phyloP scores from a whole-genome alignment of 2,113 vertebrate genomes.

The Ciconia maguari region DNA sequence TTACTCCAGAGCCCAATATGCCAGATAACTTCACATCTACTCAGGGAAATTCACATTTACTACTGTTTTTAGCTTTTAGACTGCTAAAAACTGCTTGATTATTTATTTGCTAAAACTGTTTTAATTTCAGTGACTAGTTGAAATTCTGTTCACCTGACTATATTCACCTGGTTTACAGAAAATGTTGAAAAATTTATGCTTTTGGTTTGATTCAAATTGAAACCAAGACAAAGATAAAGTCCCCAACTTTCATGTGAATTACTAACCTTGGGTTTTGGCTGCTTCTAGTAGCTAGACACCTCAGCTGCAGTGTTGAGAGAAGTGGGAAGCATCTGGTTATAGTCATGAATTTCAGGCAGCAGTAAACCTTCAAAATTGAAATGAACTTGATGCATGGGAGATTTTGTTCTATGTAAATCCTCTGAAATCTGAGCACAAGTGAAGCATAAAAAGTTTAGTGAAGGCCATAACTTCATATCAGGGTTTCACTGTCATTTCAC shows the following conservation, averaged over 20 bases:
- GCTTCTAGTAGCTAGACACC: not conserved
- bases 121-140: not conserved
- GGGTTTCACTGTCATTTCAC: not conserved
- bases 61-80: not conserved
- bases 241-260: not conserved
- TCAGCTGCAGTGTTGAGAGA: not conserved
- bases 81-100: not conserved
- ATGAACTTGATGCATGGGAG: not conserved
- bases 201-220: not conserved
- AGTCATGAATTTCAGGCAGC: not conserved
- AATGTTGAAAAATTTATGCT: not conserved
- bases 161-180: not conserved
- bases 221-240: not conserved
- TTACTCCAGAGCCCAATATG: not conserved
- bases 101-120: not conserved
- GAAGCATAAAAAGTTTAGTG: not conserved
- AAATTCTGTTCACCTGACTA: not conserved
- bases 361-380: slow-evolving; percentile 20
- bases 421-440: not conserved
- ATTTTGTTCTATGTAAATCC: not conserved
- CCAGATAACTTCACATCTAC: not conserved
- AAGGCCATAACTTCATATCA: not conserved
- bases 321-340: not conserved
- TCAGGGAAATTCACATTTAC: not conserved
- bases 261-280: not conserved